Percentiles rank a stretch among this genome's conserved stretches.
phyloP scores from a whole-genome alignment of 2,888 invertebrate species.

The Acheta domesticus region DNA sequence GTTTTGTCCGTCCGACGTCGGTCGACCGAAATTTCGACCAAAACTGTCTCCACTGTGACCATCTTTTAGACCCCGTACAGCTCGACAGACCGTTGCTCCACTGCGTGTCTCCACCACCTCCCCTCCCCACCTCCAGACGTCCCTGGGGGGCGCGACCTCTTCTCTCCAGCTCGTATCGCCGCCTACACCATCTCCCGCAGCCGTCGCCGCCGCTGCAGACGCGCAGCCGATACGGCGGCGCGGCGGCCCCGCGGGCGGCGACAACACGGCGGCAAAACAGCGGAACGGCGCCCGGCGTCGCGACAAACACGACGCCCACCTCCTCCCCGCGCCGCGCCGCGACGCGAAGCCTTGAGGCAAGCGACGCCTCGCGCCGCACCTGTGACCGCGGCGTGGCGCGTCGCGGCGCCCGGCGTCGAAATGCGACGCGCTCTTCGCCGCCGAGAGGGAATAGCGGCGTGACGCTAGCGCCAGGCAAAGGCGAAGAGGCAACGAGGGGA shows the following conservation, averaged over 20 bases:
- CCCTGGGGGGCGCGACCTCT: too few species aligned
- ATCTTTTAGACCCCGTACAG: too few species aligned
- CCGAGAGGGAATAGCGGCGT: too few species aligned
- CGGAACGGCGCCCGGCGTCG: neutral
- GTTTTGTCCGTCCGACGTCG: too few species aligned
- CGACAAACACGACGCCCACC: neutral
- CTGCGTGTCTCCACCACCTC: too few species aligned
- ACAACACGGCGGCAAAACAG: slow-evolving; percentile 18
- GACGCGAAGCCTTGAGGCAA: neutral
- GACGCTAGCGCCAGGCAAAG: too few species aligned
- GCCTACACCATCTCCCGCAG: neutral
- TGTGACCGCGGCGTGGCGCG: neutral
- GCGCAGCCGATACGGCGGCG: neutral
- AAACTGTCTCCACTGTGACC: too few species aligned
- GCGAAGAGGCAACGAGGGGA: too few species aligned
- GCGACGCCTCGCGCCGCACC: neutral
- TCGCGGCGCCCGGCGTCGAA: neutral
- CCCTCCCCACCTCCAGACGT: too few species aligned
- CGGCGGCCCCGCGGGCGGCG: neutral
- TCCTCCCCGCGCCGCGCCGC: neutral
- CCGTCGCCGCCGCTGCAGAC: neutral
- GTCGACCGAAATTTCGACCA: too few species aligned
- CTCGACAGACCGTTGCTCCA: too few species aligned
- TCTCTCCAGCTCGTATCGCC: neutral
- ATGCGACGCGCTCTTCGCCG: too few species aligned